A percentile compares a stretch with the other conserved stretches of the same genome.
Conservation (phyloP, 2,113 vertebrate genomes). For the Eulacestoma nigropectus region DNA sequence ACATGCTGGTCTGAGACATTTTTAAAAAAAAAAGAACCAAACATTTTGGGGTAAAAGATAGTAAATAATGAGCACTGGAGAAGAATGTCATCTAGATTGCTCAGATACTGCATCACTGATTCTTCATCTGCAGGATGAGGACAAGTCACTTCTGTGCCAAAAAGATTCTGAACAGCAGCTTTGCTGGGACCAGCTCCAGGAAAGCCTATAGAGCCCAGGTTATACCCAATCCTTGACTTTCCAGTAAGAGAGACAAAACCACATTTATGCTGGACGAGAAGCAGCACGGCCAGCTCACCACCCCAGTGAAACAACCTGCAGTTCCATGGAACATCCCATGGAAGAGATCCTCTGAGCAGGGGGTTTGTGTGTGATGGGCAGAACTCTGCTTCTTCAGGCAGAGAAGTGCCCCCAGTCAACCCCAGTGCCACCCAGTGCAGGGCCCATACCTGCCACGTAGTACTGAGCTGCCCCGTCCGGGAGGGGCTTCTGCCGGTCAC, state of each 20-base stretch:
- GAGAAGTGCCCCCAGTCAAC: background rate
- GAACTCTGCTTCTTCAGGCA: background rate
- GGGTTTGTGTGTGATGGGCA: background rate
- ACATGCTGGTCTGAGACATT: background rate
- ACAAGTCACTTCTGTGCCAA: background rate
- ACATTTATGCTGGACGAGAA: background rate
- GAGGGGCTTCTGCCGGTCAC: conserved; percentile 89
- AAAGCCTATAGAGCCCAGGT: background rate
- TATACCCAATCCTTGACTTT: background rate
- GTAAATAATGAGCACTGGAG: background rate
- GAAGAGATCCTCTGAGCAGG: background rate
- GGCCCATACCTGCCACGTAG: conserved; percentile 89
- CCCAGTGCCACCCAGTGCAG: background rate
- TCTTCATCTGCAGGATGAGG: background rate
- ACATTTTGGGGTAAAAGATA: background rate
- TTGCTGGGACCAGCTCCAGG: background rate
- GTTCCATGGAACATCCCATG: background rate
- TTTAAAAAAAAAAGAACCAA: background rate
- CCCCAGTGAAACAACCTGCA: background rate
- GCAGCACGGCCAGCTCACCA: background rate
- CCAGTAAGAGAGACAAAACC: background rate
- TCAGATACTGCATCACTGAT: background rate
- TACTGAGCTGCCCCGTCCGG: conserved; percentile 95
- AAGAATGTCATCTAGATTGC: background rate
- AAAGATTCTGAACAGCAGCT: background rate